A percentile compares a stretch with the other conserved stretches of the same genome.
Conservation (phyloP, 2,113 vertebrate species). For the Crotalus tigris region DNA sequence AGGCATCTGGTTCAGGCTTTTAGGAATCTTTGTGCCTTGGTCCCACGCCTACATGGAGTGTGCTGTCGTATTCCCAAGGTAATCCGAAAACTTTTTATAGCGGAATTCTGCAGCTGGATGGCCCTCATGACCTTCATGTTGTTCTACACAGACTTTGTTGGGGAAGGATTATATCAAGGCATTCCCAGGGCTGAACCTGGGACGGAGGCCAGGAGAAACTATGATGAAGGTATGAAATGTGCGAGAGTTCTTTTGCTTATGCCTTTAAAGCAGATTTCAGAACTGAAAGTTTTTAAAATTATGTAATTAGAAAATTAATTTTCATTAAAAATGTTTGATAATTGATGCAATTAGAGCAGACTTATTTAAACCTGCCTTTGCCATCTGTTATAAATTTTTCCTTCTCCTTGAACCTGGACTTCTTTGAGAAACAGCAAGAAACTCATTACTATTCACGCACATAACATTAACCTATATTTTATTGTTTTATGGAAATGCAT, state of each 20-base stretch:
- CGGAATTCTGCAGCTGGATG: conserved; percentile 88
- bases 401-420: neutral
- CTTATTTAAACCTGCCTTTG: neutral
- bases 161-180: conserved; percentile 80
- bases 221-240: conserved; percentile 78
- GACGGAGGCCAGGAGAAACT: conserved; percentile 73
- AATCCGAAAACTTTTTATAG: conserved; percentile 77
- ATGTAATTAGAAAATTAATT: neutral
- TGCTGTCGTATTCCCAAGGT: conserved; percentile 74
- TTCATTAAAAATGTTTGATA: neutral
- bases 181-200: conserved; percentile 79
- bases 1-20: conserved; percentile 32
- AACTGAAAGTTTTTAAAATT: neutral
- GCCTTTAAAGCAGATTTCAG: neutral
- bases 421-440: neutral
- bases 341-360: neutral
- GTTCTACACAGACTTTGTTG: conserved; percentile 87
- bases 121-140: conserved; percentile 84
- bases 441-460: neutral
- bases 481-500: neutral
- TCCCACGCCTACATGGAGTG: conserved; percentile 68
- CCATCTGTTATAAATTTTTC: neutral
- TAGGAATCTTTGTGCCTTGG: conserved; percentile 56
- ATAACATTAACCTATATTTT: neutral
- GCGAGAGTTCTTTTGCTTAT: neutral